phyloP scores from a whole-genome alignment of 2,113 vertebrate genomes.

The Haliaeetus leucogaster region DNA sequence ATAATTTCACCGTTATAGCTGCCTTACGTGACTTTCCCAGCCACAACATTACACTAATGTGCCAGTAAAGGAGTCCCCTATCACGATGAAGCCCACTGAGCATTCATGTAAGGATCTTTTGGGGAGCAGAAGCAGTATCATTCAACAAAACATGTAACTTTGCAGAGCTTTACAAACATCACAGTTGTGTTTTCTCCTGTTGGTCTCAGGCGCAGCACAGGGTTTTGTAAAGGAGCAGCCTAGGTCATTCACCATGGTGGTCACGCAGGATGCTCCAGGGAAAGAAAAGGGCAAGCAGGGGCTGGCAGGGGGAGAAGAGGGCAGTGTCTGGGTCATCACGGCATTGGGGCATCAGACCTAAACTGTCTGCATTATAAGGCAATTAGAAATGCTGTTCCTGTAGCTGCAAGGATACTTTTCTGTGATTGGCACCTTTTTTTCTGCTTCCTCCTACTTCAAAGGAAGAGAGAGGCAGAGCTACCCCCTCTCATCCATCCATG shows the following conservation, averaged over 20 bases:
- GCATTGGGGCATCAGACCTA: rapidly evolving
- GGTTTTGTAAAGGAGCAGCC: background rate
- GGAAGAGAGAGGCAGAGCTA: background rate
- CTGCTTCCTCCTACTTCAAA: background rate
- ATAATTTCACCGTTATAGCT: background rate
- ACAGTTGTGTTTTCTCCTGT: background rate
- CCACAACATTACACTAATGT: background rate
- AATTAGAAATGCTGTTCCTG: background rate
- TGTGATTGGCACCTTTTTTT: background rate
- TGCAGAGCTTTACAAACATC: background rate
- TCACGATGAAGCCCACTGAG: background rate
- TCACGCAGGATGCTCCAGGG: background rate
- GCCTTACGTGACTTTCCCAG: background rate
- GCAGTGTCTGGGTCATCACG: background rate
- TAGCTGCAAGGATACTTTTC: background rate
- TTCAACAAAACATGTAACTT: background rate
- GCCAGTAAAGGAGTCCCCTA: background rate
- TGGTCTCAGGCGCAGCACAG: background rate
- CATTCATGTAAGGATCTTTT: background rate
- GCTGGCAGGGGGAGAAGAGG: background rate
- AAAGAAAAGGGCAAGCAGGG: background rate
- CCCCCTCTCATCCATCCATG: background rate
- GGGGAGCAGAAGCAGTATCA: background rate
- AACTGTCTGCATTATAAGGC: background rate
- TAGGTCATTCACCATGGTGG: rapidly evolving